Conservation (phyloP, 2,113 vertebrate genomes). For the Gnathochromis pfefferi region DNA sequence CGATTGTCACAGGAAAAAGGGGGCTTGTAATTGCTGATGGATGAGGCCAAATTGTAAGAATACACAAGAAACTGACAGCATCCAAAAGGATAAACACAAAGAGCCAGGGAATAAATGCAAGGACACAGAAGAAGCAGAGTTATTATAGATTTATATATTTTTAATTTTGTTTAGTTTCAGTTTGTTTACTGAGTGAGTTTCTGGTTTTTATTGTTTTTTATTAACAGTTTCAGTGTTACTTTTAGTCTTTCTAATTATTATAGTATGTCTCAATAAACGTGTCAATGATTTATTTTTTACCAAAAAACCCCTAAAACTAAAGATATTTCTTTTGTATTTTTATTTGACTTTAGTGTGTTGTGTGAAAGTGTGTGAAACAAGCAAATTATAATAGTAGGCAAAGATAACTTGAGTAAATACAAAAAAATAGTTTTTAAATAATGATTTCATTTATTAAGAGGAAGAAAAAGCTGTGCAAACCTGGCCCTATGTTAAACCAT, state of each 20-base stretch:
- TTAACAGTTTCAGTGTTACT: background rate
- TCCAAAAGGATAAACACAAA: background rate
- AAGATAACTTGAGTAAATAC: background rate
- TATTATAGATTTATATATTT: background rate
- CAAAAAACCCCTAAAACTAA: fast-evolving
- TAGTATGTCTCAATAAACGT: background rate
- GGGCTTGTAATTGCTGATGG: background rate
- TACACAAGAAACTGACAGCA: background rate
- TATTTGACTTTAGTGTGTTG: background rate
- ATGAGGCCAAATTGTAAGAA: background rate
- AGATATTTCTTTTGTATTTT: background rate
- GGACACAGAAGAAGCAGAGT: background rate
- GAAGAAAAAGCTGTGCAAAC: background rate
- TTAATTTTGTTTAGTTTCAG: background rate
- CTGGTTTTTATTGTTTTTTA: background rate
- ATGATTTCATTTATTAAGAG: background rate
- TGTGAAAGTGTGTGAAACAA: background rate
- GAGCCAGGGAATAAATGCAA: background rate
- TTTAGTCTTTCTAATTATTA: background rate
- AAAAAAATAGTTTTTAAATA: background rate
- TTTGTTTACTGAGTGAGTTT: background rate
- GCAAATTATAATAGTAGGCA: background rate
- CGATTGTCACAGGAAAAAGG: background rate
- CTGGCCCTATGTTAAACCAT: background rate
- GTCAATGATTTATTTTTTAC: background rate